Evolutionary conservation across 2,888 invertebrate species (phyloP), one percentile per base, ranked within the genome.

Genomic region (Xestia c-nigrum): DNA sequence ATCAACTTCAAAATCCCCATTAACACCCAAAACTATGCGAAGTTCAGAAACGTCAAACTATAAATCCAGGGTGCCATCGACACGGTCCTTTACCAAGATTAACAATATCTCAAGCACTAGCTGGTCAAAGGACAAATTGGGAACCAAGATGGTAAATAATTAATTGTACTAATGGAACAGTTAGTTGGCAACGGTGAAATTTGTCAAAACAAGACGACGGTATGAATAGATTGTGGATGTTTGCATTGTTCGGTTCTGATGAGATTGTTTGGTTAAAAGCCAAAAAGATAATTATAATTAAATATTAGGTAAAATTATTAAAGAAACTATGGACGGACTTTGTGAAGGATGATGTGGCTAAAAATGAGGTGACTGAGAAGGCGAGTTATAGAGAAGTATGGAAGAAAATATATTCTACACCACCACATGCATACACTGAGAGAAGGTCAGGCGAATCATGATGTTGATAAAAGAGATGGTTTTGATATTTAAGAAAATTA

Each of bases 161-260:
- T 96, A 96, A 96, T 96, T 95, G 94, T 92, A 93, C 94, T 96
- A 96, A 96, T 96, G 95, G 95, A 92, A 94, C 93, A 93, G 94
- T 95, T 95, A 94, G 84, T 85, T 82, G 67, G 89, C 90, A 91
- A 93, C 92, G 92, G 91, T 93, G 93, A 92, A 93, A 95, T 95
- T 95, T 94, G 94, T 95, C 94, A 92, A 83, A 87, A 87, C 86
- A 92, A 92, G 87, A 87, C 52, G 81, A 63, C 69, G 83, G 71
- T 74, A 90, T 89, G 89, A 88, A 85, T 84, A 81, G 83, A 86
- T 83, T 85, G 79, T 71, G 73, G 75, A 87, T 90, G 38, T 63
- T 91, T 89, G 88, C 80, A 88, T 85, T 88, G 83, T 83, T 80
- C 14, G 80, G 80, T 86, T 84, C 61, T 87, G 87, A 88, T 75